Evolutionary conservation across 2,797 vertebrate genomes (phyloP), one percentile per base, ranked within the genome.

Genomic region (Tinamus major): DNA sequence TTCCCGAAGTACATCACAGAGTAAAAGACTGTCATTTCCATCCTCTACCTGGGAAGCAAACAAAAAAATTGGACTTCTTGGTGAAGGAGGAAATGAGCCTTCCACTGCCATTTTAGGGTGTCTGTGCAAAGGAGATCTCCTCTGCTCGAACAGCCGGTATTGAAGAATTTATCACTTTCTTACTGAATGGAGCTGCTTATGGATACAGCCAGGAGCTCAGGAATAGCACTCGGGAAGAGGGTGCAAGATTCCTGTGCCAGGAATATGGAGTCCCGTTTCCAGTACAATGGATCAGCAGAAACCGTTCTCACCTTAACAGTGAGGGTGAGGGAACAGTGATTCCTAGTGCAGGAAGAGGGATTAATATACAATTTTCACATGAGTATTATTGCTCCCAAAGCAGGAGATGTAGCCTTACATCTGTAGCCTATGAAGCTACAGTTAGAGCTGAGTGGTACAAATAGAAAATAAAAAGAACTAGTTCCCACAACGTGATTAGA

Each of bases 401-500:
- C 13, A 71, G 19, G 19, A 53, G 67, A 64, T 4, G 24, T 59
- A 49, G 31, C 4, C 9, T 78, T 48, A 24, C 31, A 37, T 18
- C 79, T 27, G 35, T 35, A 35, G 35, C 35, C 24, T 53, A 4
- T 8, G 85, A 84, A 53, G 5, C 31, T 48, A 13, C 48, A 61
- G 37, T 48, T 56, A 35, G 63, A 67, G 56, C 63, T 89, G 51
- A 65, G 53, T 33, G 37, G 6, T 71, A 31, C 20, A 86, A 63
- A 67, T 23, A 72, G 58, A 61, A 90, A 95, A 88, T 19, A 48
- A 67, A 79, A 91, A 62, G 44, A 78, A 70, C 84, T 24, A 46
- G 5, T 56, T 90, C 71, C 44, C 70, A 87, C 70, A 85, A 79
- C 68, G 39, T 19, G 39, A 88, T 90, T 77, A 93, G 92, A 92